These are phyloP conservation scores for Petrocephalus zakoni DNA, from an alignment of 2,113 vertebrate genomes.

Conservation along the genomic window DNA sequence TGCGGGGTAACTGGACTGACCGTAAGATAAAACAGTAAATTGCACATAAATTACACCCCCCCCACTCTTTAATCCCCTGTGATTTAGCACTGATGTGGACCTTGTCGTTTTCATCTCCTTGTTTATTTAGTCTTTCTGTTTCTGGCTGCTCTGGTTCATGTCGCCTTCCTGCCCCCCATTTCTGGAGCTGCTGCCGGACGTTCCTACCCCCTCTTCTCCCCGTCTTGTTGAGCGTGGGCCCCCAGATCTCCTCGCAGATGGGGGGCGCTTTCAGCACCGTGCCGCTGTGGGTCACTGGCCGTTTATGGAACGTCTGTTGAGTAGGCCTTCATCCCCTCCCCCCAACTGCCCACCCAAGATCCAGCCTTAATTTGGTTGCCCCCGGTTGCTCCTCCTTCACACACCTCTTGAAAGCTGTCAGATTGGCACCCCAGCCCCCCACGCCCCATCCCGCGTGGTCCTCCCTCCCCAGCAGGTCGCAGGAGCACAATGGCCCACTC, in stretches of 20 bases:
- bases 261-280: not conserved
- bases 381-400: not conserved
- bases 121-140: constrained; percentile 15
- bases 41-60: not conserved
- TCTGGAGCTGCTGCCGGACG: not conserved
- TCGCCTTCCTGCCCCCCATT: not conserved
- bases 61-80: not conserved
- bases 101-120: not conserved
- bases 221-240: not conserved
- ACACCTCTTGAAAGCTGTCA: not conserved
- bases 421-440: not conserved
- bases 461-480: not conserved
- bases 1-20: not conserved
- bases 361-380: not conserved
- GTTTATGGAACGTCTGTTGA: constrained; percentile 1
- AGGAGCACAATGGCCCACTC: not conserved
- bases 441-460: not conserved
- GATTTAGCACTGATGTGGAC: constrained; percentile 4
- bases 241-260: not conserved
- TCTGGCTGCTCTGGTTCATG: constrained; percentile 3
- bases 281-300: not conserved
- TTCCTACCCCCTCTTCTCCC: not conserved
- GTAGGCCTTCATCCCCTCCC: not conserved
- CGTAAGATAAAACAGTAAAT: not conserved
- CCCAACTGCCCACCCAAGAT: not conserved